These are phyloP conservation scores for Cephalopachus bancanus DNA, from an alignment of 2,797 vertebrate species.

Conservation along the genomic window DNA sequence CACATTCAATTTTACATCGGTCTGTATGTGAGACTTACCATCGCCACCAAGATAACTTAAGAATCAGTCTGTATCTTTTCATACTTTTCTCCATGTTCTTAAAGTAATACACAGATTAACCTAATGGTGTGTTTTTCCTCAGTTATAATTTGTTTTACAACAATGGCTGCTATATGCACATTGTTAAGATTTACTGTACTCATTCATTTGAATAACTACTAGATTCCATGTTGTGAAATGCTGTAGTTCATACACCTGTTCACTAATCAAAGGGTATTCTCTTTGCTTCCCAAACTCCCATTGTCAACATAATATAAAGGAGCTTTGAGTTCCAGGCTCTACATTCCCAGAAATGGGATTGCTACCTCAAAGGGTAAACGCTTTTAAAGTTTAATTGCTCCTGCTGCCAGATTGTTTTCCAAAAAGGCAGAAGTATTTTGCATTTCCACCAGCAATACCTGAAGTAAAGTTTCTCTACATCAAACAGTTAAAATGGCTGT, in stretches of 20 bases:
- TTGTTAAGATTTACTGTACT: conserved; percentile 38
- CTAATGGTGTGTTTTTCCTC: background rate
- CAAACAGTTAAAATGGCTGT: background rate
- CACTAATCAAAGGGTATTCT: background rate
- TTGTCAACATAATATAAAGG: background rate
- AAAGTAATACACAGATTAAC: background rate
- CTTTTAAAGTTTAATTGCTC: conserved; percentile 17
- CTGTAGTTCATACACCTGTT: background rate
- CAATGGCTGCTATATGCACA: background rate
- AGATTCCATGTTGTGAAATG: background rate
- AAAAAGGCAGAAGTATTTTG: background rate
- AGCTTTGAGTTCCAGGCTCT: background rate
- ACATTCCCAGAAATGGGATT: conserved; percentile 19
- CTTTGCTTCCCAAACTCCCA: background rate
- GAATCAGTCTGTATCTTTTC: background rate
- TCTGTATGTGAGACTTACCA: background rate
- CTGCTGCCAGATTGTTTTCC: conserved; percentile 34
- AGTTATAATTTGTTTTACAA: conserved; percentile 42
- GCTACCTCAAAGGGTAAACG: background rate
- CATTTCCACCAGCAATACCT: background rate
- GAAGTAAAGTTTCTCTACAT: conserved; percentile 30
- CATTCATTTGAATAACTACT: conserved; percentile 28
- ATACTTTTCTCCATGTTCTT: background rate
- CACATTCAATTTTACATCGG: background rate
- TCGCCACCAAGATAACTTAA: background rate